These are phyloP conservation scores for Torymus tubicola DNA, from an alignment of 2,888 invertebrate species.

Conservation along the genomic window DNA sequence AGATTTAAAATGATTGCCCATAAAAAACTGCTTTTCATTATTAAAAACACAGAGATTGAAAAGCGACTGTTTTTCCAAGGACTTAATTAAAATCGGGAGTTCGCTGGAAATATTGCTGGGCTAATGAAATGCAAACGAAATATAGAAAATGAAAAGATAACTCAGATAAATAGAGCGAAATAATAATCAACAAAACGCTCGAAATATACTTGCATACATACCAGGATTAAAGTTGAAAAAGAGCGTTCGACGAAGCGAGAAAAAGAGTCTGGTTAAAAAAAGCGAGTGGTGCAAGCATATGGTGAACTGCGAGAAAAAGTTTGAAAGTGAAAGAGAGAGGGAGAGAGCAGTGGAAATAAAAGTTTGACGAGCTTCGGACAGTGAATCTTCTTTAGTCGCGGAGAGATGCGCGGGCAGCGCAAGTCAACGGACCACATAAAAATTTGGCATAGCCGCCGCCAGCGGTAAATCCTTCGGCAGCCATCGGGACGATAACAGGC, in stretches of 20 bases:
- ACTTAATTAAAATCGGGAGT: slow-evolving; percentile 21
- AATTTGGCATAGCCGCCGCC: slow-evolving; percentile 67
- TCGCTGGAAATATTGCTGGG: not conserved
- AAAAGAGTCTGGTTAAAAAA: slow-evolving; percentile 6
- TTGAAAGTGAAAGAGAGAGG: slow-evolving; percentile 19
- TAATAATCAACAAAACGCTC: slow-evolving; percentile 12
- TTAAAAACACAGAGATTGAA: not conserved
- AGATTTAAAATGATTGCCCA: too few species aligned
- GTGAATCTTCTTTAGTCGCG: slow-evolving; percentile 53
- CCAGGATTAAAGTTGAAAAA: slow-evolving; percentile 33
- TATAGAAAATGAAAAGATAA: not conserved
- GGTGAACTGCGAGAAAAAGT: not conserved
- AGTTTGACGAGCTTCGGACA: slow-evolving; percentile 37
- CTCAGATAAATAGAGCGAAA: slow-evolving; percentile 11
- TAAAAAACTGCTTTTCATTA: not conserved
- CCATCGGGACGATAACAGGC: slow-evolving; percentile 54
- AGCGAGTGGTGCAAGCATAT: not conserved
- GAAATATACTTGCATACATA: not conserved
- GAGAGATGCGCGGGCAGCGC: slow-evolving; percentile 18
- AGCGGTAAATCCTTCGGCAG: slow-evolving; percentile 62
- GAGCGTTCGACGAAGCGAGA: slow-evolving; percentile 13
- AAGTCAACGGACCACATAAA: slow-evolving; percentile 68
- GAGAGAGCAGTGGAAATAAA: slow-evolving; percentile 13
- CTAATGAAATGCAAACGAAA: slow-evolving; percentile 15
- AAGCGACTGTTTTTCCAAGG: not conserved